Conservation (phyloP, 2,888 invertebrate genomes). For the Embidobia sp. region DNA sequence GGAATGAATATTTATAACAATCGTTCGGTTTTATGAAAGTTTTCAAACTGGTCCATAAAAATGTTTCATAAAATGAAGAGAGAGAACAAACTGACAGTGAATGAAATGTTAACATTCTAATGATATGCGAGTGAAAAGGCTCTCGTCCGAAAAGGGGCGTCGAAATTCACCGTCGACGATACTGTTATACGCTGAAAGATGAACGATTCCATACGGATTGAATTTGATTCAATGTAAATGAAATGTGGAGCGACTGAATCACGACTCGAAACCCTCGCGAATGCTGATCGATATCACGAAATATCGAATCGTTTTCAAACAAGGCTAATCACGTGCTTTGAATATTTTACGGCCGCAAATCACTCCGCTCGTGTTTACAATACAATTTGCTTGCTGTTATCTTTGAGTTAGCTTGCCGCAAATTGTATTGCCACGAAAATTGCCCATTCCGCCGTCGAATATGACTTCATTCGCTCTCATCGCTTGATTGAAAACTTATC, state of each 20-base stretch:
- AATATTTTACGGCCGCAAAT: constrained; percentile 33
- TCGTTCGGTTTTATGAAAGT: too few relatives aligned
- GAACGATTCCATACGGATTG: constrained; percentile 26
- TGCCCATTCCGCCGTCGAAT: too few relatives aligned
- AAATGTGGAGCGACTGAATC: constrained; percentile 44
- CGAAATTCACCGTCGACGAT: too few relatives aligned
- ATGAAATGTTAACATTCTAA: too few relatives aligned
- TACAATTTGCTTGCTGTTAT: constrained; percentile 28
- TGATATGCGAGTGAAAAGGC: too few relatives aligned
- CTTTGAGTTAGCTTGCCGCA: constrained; percentile 26
- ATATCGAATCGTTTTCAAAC: constrained; percentile 48
- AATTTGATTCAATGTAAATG: constrained; percentile 24
- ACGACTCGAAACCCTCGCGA: constrained; percentile 33
- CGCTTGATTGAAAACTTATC: not conserved
- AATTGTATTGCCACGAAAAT: constrained; percentile 12
- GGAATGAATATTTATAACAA: too few relatives aligned
- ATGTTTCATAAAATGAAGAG: too few relatives aligned
- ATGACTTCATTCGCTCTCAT: constrained; percentile 3
- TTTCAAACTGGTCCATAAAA: too few relatives aligned
- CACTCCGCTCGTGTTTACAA: constrained; percentile 31
- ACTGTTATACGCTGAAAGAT: constrained; percentile 14
- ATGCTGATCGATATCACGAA: constrained; percentile 50
- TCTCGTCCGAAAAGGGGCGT: not conserved
- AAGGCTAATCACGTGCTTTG: constrained; percentile 47
- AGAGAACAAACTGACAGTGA: too few relatives aligned